Evolutionary conservation across 1,140 invertebrate genomes (phyloP).

Genomic region (Parapsyche elsis): DNA sequence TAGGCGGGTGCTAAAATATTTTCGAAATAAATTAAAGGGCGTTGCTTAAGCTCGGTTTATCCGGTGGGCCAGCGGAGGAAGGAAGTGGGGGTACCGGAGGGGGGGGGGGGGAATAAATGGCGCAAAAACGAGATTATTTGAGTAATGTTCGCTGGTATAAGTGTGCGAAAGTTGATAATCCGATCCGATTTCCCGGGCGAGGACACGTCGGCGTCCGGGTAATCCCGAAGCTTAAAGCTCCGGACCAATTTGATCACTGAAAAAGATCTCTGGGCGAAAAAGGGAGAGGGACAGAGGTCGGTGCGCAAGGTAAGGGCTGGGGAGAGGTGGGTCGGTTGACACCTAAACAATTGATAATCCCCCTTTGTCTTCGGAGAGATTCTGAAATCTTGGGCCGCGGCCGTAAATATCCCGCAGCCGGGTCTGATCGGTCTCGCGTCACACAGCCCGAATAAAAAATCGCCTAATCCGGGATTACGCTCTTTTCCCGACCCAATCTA

Average conservation of each 20-base stretch:
- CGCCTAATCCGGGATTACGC: conserved; percentile 23
- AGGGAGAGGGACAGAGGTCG: not conserved
- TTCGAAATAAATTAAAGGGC: no score
- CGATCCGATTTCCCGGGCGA: conserved; percentile 17
- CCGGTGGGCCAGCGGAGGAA: no score
- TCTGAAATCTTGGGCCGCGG: not conserved
- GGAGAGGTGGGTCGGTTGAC: conserved; percentile 11
- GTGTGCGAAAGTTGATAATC: conserved; percentile 28
- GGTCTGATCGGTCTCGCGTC: conserved; percentile 19
- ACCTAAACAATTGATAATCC: conserved; percentile 37
- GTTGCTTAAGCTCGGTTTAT: no score
- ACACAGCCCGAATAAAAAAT: conserved; percentile 20
- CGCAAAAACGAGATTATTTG: conserved; percentile 23
- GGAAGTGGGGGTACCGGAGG: no score
- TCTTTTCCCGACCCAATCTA: not conserved
- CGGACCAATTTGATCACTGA: conserved; percentile 34
- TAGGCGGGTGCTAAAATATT: no score
- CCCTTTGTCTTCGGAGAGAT: conserved; percentile 31
- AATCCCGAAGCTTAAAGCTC: conserved; percentile 28
- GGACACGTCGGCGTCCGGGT: conserved; percentile 20
- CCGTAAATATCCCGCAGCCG: conserved; percentile 22
- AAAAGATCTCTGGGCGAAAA: conserved; percentile 14
- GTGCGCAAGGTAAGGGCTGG: not conserved
- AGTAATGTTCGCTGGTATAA: not conserved
- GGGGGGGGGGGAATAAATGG: not conserved